These are phyloP conservation scores for Aricia agestis DNA, from an alignment of 1,140 invertebrate genomes.

Conservation along the genomic window DNA sequence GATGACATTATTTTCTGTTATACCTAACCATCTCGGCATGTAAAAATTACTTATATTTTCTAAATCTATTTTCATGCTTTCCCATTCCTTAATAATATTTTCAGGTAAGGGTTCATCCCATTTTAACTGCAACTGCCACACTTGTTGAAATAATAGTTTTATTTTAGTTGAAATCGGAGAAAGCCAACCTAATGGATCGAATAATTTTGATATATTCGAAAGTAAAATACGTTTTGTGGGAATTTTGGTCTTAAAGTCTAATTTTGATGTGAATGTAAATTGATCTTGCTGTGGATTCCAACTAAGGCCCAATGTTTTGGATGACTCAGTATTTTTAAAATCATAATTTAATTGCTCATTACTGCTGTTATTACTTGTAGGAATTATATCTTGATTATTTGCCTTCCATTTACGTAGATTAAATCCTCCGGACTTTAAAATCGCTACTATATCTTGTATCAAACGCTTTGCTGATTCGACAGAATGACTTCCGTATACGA, in stretches of 20 bases:
- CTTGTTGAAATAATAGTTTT: slow-evolving; percentile 58
- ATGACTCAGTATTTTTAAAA: neutral
- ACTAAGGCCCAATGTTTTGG: neutral
- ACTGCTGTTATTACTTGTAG: neutral
- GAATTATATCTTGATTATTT: slow-evolving; percentile 30
- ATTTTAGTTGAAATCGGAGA: slow-evolving; percentile 43
- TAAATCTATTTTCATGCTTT: slow-evolving; percentile 15
- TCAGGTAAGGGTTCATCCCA: slow-evolving; percentile 23
- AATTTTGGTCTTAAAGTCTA: slow-evolving; percentile 14
- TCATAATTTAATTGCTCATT: neutral
- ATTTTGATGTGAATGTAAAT: slow-evolving; percentile 9
- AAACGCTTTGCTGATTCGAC: slow-evolving; percentile 37
- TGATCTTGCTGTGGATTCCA: neutral
- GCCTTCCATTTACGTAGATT: slow-evolving; percentile 55
- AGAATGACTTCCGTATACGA: slow-evolving; percentile 15
- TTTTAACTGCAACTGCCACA: slow-evolving; percentile 12
- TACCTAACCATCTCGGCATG: slow-evolving; percentile 27
- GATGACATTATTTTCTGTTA: slow-evolving; percentile 23
- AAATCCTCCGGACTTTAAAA: slow-evolving; percentile 35
- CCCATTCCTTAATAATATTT: slow-evolving; percentile 17
- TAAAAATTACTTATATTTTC: slow-evolving; percentile 22
- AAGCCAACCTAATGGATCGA: slow-evolving; percentile 61
- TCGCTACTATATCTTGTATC: slow-evolving; percentile 20
- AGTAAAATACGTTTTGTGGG: slow-evolving; percentile 45
- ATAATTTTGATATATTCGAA: slow-evolving; percentile 50